Conservation (phyloP, 1,140 invertebrate species). For the Globodera rostochiensis region DNA sequence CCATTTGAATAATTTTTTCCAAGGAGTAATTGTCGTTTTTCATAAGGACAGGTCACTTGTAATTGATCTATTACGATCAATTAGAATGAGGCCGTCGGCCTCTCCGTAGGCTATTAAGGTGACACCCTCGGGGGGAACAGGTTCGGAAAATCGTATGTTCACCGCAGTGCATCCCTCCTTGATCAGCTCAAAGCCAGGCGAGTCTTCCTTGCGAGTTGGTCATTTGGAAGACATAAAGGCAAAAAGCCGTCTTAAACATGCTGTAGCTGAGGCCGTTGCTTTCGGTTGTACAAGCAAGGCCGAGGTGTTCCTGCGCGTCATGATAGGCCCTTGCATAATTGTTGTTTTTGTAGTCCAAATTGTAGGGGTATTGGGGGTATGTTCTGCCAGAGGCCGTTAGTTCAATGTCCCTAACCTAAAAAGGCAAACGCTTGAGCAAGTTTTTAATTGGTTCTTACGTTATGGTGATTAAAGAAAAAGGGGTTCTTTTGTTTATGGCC, state of each 20-base stretch:
- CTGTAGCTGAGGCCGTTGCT: slow-evolving; percentile 6
- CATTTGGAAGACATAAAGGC: too few relatives aligned
- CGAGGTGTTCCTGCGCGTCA: background rate
- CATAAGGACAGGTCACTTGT: background rate
- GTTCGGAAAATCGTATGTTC: too few relatives aligned
- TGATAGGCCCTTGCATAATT: slow-evolving; percentile 32
- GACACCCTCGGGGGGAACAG: too few relatives aligned
- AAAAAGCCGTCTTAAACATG: background rate
- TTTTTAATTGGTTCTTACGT: background rate
- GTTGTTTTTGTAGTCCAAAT: slow-evolving; percentile 22
- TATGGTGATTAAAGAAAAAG: slow-evolving; percentile 24
- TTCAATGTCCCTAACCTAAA: slow-evolving; percentile 16
- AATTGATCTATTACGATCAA: background rate
- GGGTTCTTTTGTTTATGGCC: slow-evolving; percentile 25
- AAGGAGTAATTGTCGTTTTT: too few relatives aligned
- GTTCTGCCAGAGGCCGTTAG: slow-evolving; percentile 9
- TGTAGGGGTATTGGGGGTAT: slow-evolving; percentile 5
- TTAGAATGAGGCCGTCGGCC: slow-evolving; percentile 16
- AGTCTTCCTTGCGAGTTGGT: too few relatives aligned
- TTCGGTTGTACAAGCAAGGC: background rate
- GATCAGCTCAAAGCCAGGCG: too few relatives aligned
- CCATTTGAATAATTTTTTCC: too few relatives aligned
- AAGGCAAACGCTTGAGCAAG: too few relatives aligned
- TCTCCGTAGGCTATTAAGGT: slow-evolving; percentile 24
- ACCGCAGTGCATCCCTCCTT: too few relatives aligned